These are phyloP conservation scores for Brenthis hecate DNA, from an alignment of 2,888 invertebrate genomes.

Conservation along the genomic window DNA sequence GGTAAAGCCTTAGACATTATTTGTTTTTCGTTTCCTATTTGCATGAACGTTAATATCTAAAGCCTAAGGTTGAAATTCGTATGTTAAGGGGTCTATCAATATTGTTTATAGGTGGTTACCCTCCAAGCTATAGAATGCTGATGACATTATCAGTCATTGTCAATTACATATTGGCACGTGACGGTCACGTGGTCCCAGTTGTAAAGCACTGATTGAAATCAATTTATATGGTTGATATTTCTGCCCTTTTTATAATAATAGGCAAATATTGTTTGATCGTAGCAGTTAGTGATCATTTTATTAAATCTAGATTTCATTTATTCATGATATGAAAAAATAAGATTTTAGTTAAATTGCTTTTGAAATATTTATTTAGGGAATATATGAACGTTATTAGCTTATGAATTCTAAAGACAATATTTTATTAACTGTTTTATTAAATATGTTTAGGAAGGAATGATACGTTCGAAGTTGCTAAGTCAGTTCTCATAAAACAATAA, in stretches of 20 bases:
- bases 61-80: conserved; percentile 23
- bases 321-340: too few relatives aligned
- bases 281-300: not conserved
- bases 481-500: too few relatives aligned
- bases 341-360: too few relatives aligned
- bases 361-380: too few relatives aligned
- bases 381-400: too few relatives aligned
- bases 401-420: too few relatives aligned
- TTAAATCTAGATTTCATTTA: too few relatives aligned
- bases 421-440: too few relatives aligned
- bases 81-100: not conserved
- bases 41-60: not conserved
- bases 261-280: not conserved
- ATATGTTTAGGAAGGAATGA: too few relatives aligned
- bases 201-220: not conserved
- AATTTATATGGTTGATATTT: not conserved
- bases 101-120: conserved; percentile 22
- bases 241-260: not conserved
- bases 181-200: conserved; percentile 36
- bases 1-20: conserved; percentile 30
- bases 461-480: too few relatives aligned
- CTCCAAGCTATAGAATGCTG: conserved; percentile 28
- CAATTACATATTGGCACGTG: conserved; percentile 39
- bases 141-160: conserved; percentile 43
- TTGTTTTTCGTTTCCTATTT: conserved; percentile 22